phyloP scores from a whole-genome alignment of 2,113 vertebrate genomes.

The Fregata magnificens region DNA sequence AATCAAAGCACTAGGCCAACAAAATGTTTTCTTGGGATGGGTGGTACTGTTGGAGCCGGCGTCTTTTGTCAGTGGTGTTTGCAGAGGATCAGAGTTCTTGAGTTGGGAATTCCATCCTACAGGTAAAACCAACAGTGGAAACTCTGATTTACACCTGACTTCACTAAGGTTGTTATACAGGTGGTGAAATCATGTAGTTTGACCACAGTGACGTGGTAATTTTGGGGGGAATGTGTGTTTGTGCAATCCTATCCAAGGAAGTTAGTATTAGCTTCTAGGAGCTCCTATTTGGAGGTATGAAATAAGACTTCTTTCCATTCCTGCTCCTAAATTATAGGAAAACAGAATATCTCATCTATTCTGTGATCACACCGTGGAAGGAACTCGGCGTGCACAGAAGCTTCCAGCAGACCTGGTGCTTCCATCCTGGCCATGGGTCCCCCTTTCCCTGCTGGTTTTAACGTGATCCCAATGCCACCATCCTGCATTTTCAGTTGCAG shows the following conservation, averaged over 20 bases:
- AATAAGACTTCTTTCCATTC: not conserved
- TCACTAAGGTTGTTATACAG: not conserved
- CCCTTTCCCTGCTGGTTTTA: not conserved
- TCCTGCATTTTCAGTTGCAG: not conserved
- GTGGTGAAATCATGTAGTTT: not conserved
- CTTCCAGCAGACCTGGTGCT: not conserved
- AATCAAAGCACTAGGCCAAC: not conserved
- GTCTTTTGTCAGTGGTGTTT: not conserved
- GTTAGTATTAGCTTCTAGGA: not conserved
- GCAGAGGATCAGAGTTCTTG: not conserved
- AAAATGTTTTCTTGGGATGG: not conserved
- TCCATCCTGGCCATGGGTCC: not conserved
- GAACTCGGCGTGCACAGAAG: not conserved
- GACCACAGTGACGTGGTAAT: not conserved
- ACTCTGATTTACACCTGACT: not conserved
- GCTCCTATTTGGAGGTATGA: not conserved
- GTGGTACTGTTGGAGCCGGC: not conserved
- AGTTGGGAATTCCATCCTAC: accelerated
- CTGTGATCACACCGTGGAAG: not conserved
- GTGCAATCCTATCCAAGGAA: not conserved
- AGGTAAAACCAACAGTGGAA: not conserved
- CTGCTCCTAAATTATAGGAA: not conserved
- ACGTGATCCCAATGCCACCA: accelerated
- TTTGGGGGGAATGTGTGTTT: not conserved
- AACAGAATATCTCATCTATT: not conserved